Evolutionary conservation across 2,113 vertebrate genomes (phyloP).

Genomic region (Speoplatyrhinus poulsoni): DNA sequence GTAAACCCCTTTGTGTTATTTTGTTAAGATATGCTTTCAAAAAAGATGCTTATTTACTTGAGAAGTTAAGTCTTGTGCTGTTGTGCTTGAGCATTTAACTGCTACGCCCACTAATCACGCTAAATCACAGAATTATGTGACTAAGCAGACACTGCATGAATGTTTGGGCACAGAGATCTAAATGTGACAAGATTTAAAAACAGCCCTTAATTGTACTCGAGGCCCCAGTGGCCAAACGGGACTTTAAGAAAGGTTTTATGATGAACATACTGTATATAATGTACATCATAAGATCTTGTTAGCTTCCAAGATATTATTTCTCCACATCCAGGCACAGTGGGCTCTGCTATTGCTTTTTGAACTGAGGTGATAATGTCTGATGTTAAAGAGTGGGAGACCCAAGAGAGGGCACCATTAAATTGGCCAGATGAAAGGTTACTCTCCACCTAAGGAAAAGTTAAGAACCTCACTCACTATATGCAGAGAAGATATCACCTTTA

Average conservation of each 20-base stretch:
- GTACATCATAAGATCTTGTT: neutral
- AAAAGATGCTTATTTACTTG: constrained; percentile 21
- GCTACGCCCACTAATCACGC: constrained; percentile 1
- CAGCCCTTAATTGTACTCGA: too few relatives aligned
- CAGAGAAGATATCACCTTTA: constrained; percentile 6
- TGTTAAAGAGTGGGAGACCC: constrained; percentile 19
- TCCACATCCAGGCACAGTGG: constrained; percentile 39
- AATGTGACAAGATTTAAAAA: too few relatives aligned
- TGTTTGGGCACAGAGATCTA: too few relatives aligned
- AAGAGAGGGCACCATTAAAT: neutral
- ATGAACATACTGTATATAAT: too few relatives aligned
- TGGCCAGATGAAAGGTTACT: neutral
- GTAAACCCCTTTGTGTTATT: constrained; percentile 10
- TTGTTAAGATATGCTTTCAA: constrained; percentile 23
- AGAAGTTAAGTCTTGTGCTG: constrained; percentile 22
- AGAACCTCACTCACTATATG: constrained; percentile 5
- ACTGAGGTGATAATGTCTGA: constrained; percentile 36
- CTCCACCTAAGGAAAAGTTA: neutral
- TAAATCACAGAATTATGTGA: constrained; percentile 22
- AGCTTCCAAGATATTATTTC: constrained; percentile 16
- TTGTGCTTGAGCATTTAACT: constrained; percentile 34
- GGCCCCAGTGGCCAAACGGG: too few relatives aligned
- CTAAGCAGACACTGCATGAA: constrained; percentile 11
- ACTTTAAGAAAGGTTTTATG: too few relatives aligned
- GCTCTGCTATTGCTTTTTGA: constrained; percentile 44